Conservation (phyloP, 2,113 vertebrate genomes). For the Gasterosteus nipponicus region DNA sequence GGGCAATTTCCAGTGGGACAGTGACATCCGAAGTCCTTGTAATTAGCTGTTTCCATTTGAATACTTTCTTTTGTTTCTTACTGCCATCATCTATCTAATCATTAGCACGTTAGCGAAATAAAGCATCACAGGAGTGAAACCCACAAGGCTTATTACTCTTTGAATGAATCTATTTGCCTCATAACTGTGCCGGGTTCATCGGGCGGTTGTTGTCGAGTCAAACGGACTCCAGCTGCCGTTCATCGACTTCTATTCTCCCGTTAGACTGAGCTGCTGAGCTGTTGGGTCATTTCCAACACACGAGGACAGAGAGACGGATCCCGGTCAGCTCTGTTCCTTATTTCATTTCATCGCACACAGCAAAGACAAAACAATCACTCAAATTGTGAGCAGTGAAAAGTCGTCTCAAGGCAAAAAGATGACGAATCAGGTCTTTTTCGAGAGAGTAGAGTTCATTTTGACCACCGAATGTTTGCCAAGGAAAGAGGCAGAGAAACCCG, state of each 20-base stretch:
- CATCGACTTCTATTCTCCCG: not conserved
- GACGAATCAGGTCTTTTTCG: slow-evolving; percentile 31
- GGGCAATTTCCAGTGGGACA: slow-evolving; percentile 35
- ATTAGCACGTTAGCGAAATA: slow-evolving; percentile 14
- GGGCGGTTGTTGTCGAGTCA: not conserved
- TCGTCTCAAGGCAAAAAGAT: slow-evolving; percentile 29
- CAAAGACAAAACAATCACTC: slow-evolving; percentile 39
- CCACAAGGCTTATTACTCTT: not conserved
- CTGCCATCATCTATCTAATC: not conserved
- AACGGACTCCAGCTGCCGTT: not conserved
- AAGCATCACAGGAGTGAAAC: not conserved
- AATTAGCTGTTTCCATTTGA: slow-evolving; percentile 30
- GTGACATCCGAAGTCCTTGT: slow-evolving; percentile 27
- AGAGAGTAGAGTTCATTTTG: too few relatives aligned
- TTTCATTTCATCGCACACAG: slow-evolving; percentile 26
- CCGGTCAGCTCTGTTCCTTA: not conserved
- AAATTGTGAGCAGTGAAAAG: slow-evolving; percentile 26
- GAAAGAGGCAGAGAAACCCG: slow-evolving; percentile 41
- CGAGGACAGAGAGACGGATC: not conserved
- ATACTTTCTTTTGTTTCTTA: slow-evolving; percentile 4
- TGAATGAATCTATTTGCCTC: not conserved
- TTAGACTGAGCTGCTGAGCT: not conserved
- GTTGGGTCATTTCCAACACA: not conserved
- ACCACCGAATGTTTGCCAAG: not conserved
- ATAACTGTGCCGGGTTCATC: not conserved